phyloP scores from a whole-genome alignment of 2,888 invertebrate species.

The Anoncus sp. region DNA sequence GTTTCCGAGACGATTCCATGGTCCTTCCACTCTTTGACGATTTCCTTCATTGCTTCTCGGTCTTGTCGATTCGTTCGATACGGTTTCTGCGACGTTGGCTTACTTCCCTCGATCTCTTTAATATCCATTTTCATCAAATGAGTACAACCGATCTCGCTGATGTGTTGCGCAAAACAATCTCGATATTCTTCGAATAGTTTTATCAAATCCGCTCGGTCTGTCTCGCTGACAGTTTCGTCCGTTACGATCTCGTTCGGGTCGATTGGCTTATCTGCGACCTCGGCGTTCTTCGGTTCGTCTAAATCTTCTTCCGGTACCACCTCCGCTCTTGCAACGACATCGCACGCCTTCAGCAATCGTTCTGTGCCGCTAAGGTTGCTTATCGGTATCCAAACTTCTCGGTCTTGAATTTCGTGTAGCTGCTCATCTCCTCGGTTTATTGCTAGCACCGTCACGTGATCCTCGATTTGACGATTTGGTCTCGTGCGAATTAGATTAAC shows the following conservation, averaged over 20 bases:
- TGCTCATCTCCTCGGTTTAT: slow-evolving; percentile 17
- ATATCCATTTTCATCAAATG: background rate
- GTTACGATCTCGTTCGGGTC: no score
- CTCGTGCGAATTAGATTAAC: slow-evolving; percentile 15
- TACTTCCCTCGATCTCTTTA: slow-evolving; percentile 5
- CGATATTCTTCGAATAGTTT: slow-evolving; percentile 2
- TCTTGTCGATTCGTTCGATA: slow-evolving; percentile 27
- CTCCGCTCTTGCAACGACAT: background rate
- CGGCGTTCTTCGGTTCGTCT: slow-evolving; percentile 1
- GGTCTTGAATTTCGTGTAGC: slow-evolving; percentile 11
- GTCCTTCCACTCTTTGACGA: slow-evolving; percentile 56
- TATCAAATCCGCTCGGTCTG: slow-evolving; percentile 1
- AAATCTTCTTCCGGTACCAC: slow-evolving; percentile 7
- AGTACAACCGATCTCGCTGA: slow-evolving; percentile 1
- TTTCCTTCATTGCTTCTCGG: slow-evolving; percentile 42
- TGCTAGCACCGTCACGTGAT: slow-evolving; percentile 15
- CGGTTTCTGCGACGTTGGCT: slow-evolving; percentile 3
- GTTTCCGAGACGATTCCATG: slow-evolving; percentile 50
- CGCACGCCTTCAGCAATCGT: slow-evolving; percentile 8
- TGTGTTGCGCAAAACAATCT: background rate
- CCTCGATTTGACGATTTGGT: slow-evolving; percentile 1
- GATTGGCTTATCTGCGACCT: background rate
- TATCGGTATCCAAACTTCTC: slow-evolving; percentile 15
- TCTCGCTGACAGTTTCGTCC: background rate
- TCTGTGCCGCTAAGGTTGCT: slow-evolving; percentile 5